Conservation (phyloP, 2,113 vertebrate genomes). For the Talpa occidentalis region DNA sequence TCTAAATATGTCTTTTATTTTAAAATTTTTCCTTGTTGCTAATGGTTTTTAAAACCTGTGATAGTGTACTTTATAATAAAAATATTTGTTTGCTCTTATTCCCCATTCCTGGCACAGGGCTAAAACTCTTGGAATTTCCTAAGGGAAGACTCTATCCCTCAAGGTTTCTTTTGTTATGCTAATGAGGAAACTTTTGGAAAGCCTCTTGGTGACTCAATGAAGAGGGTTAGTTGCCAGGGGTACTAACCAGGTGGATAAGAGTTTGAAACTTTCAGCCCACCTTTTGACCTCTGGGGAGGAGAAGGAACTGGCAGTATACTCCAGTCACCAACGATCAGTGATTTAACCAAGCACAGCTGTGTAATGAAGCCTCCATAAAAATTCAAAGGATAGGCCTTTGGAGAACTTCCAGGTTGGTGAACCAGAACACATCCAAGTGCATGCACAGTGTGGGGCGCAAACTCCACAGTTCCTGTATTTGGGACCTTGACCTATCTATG, state of each 20-base stretch:
- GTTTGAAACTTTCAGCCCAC: neutral
- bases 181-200: neutral
- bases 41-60: neutral
- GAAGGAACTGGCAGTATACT: neutral
- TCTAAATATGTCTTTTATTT: constrained; percentile 40
- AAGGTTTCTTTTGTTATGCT: neutral
- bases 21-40: neutral
- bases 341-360: neutral
- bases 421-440: neutral
- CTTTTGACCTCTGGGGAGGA: neutral
- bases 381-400: neutral
- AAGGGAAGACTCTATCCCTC: neutral
- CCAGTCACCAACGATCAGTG: neutral
- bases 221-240: neutral
- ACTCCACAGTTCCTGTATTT: neutral
- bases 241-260: neutral
- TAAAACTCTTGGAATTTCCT: neutral
- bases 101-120: neutral
- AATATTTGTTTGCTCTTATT: neutral
- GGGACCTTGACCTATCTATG: neutral
- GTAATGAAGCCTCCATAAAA: neutral
- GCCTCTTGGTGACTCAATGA: neutral
- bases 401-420: neutral
- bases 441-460: neutral
- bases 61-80: neutral